Conservation (phyloP, 1,140 invertebrate species). For the Saccostrea glomerata region DNA sequence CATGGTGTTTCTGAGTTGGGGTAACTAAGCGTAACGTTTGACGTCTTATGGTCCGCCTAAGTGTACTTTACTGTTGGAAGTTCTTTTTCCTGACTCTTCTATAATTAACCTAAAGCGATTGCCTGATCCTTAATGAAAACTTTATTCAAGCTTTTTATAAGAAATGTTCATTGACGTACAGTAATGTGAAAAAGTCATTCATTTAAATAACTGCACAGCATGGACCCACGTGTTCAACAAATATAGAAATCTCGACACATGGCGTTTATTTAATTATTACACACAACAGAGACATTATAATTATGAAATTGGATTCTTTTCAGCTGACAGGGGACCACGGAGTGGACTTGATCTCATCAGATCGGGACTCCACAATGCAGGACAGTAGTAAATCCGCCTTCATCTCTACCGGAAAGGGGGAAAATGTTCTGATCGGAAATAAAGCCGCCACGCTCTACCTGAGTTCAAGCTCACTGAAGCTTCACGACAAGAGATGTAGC, state of each 20-base stretch:
- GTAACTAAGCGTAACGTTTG: too few relatives aligned
- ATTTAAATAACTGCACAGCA: not conserved
- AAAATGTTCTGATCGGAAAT: conserved; percentile 53
- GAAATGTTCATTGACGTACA: not conserved
- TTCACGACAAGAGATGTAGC: conserved; percentile 15
- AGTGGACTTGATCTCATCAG: not conserved
- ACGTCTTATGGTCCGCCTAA: too few relatives aligned
- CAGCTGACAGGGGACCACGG: not conserved
- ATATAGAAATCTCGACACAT: not conserved
- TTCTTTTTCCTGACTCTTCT: not conserved
- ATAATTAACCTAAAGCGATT: not conserved
- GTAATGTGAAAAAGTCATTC: not conserved
- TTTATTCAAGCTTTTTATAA: not conserved
- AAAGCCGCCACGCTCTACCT: conserved; percentile 53
- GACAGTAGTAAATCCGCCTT: not conserved
- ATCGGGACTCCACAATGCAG: not conserved
- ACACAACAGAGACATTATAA: not conserved
- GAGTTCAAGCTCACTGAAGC: conserved; percentile 50
- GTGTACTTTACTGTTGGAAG: not conserved
- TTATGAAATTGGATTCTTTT: not conserved
- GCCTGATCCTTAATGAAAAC: conserved; percentile 12
- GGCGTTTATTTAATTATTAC: not conserved
- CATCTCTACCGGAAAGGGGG: not conserved
- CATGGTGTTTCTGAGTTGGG: too few relatives aligned
- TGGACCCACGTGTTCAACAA: not conserved